Evolutionary conservation across 53 echinoderm and acorn worm species (phyloP).

Genomic region (Echinarachnius parma): DNA sequence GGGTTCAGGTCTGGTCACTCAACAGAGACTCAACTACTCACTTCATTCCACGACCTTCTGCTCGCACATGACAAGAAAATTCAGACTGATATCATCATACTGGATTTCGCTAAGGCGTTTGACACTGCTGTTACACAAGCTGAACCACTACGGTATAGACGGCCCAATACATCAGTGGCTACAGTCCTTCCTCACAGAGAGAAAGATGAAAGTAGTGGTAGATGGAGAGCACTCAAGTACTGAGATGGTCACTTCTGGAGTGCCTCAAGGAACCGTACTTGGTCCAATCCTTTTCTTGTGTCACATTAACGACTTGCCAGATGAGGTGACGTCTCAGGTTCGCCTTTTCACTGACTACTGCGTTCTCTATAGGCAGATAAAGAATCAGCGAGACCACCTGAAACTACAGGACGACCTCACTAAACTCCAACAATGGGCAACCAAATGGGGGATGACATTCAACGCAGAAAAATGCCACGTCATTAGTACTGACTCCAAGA

Average conservation of each 20-base stretch:
- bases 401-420: slow-evolving; percentile 6
- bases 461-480: slow-evolving; percentile 22
- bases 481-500: slow-evolving; percentile 6
- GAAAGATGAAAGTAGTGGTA: slow-evolving; percentile 39
- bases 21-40: slow-evolving; percentile 46
- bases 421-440: slow-evolving; percentile 11
- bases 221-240: slow-evolving; percentile 27
- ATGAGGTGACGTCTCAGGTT: slow-evolving; percentile 13
- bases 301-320: slow-evolving; percentile 46
- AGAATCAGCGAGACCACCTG: not conserved
- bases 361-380: slow-evolving; percentile 43
- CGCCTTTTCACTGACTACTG: slow-evolving; percentile 52
- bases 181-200: slow-evolving; percentile 35
- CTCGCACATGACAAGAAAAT: slow-evolving; percentile 22
- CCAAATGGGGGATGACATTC: slow-evolving; percentile 37
- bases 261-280: slow-evolving; percentile 52
- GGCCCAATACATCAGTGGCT: slow-evolving; percentile 35
- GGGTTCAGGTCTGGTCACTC: slow-evolving; percentile 46
- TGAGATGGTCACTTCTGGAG: slow-evolving; percentile 36
- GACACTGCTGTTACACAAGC: slow-evolving; percentile 56
- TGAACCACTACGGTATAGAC: slow-evolving; percentile 40
- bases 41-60: slow-evolving; percentile 24
- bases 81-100: slow-evolving; percentile 36
- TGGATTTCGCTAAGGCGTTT: slow-evolving; percentile 59
- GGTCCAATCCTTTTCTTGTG: slow-evolving; percentile 54